These are phyloP conservation scores for Pangasius krempfi DNA, from an alignment of 2,797 vertebrate species.

Conservation along the genomic window DNA sequence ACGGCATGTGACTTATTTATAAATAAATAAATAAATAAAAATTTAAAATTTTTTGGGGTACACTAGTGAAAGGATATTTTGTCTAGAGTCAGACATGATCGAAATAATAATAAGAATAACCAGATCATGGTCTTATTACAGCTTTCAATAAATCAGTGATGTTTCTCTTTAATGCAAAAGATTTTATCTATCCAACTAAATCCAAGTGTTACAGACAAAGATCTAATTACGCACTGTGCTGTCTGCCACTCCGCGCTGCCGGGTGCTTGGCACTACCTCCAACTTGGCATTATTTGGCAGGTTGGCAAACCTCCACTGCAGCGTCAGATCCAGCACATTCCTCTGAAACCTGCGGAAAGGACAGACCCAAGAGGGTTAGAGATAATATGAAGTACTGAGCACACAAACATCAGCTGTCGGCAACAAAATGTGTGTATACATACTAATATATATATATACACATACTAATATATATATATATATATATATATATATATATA, in stretches of 20 bases:
- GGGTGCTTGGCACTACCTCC: conserved; percentile 87
- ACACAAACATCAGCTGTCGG: not conserved
- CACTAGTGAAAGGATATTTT: not conserved
- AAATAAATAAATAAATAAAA: not conserved
- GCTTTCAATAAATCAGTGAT: not conserved
- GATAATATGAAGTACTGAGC: not conserved
- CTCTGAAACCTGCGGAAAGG: conserved; percentile 87
- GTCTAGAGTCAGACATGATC: not conserved
- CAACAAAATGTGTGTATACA: not conserved
- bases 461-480: no score
- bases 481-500: no score
- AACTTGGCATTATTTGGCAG: conserved; percentile 97
- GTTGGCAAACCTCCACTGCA: conserved; percentile 93
- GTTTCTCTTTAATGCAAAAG: not conserved
- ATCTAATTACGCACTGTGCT: conserved; percentile 74
- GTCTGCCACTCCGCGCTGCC: conserved; percentile 71
- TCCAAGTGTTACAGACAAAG: not conserved
- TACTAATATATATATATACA: not conserved
- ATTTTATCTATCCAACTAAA: not conserved
- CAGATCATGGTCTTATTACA: not conserved
- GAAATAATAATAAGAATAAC: not conserved
- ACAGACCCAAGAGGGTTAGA: not conserved
- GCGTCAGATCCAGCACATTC: conserved; percentile 85
- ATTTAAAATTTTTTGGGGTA: not conserved
- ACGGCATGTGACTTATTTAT: not conserved